Conservation (phyloP, 1,140 invertebrate species). For the Cydia splendana region DNA sequence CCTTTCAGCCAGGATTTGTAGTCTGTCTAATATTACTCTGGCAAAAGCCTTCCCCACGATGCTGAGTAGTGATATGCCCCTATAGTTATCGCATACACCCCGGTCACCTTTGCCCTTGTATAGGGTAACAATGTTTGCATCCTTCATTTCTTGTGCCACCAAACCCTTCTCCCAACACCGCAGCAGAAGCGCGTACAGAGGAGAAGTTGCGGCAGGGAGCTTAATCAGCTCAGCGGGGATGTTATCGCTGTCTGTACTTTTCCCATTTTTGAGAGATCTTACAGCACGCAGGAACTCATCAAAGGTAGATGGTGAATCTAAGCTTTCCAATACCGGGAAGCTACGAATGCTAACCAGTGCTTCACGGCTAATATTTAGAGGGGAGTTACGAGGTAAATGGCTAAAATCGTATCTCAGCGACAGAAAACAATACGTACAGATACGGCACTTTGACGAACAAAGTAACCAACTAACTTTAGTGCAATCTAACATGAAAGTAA, state of each 20-base stretch:
- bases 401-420: no score
- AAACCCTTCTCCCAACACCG: slow-evolving; percentile 1
- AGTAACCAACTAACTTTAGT: no score
- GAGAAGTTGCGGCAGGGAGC: not conserved
- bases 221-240: slow-evolving; percentile 2
- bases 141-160: no score
- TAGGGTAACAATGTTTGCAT: no score
- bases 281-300: not conserved
- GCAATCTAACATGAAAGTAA: no score
- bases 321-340: not conserved
- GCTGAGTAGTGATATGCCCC: slow-evolving; percentile 4
- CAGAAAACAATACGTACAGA: no score
- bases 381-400: no score
- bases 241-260: not conserved
- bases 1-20: slow-evolving; percentile 3
- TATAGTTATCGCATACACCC: not conserved
- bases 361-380: no score
- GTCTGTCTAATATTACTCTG: not conserved
- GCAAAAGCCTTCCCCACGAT: slow-evolving; percentile 10
- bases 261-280: not conserved
- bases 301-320: not conserved
- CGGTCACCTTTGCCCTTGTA: no score
- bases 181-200: not conserved
- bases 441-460: no score
- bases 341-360: not conserved